A percentile compares a stretch with the other conserved stretches of the same genome.
Conservation (phyloP, 1,140 invertebrate species). For the Helicoverpa armigera region DNA sequence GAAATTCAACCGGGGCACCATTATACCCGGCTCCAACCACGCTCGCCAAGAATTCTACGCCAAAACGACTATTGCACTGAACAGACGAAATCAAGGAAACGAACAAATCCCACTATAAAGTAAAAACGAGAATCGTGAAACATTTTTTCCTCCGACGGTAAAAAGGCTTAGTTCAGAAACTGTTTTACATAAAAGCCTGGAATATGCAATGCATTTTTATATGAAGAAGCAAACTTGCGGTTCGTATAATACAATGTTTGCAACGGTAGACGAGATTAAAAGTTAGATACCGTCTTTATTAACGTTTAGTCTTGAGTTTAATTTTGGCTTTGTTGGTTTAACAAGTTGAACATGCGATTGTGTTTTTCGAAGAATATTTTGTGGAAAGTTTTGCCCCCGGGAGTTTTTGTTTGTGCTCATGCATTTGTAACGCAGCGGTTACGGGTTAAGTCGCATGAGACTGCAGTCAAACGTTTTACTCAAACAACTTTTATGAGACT, state of each 20-base stretch:
- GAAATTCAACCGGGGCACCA: conserved; percentile 41
- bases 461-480: not conserved
- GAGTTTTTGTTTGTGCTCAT: not conserved
- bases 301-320: conserved; percentile 27
- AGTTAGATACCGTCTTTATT: conserved; percentile 35
- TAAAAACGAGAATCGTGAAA: conserved; percentile 29
- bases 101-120: conserved; percentile 30
- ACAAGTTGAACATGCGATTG: not conserved
- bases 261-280: conserved; percentile 37
- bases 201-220: conserved; percentile 52
- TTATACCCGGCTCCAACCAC: conserved; percentile 40
- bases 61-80: conserved; percentile 41
- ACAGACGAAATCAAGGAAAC: conserved; percentile 42
- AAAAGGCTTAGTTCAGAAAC: conserved; percentile 50
- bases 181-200: conserved; percentile 50
- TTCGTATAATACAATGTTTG: conserved; percentile 45
- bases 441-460: not conserved
- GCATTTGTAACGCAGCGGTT: not conserved
- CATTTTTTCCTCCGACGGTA: conserved; percentile 23
- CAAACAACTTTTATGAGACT: conserved; percentile 20
- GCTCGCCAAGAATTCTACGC: conserved; percentile 39
- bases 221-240: conserved; percentile 39
- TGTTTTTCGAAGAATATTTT: not conserved
- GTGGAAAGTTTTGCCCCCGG: not conserved
- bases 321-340: conserved; percentile 28